Evolutionary conservation across 2,113 vertebrate genomes (phyloP).

Genomic region (Bufo bufo): DNA sequence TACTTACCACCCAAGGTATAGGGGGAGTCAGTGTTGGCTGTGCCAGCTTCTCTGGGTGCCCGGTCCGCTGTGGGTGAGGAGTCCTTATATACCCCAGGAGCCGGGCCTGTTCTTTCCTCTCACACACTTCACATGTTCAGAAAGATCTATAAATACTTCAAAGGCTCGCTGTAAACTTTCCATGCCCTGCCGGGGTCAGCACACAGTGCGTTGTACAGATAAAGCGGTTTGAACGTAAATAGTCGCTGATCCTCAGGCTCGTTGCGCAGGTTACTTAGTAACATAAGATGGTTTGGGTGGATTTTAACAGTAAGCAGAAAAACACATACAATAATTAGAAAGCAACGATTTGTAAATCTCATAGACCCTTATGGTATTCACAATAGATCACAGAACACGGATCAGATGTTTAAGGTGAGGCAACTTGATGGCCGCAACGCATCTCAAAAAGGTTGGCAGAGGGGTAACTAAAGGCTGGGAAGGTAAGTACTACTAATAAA

Average conservation of each 20-base stretch:
- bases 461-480: too few species aligned
- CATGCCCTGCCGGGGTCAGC: not conserved
- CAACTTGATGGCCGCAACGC: too few species aligned
- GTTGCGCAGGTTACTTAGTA: not conserved
- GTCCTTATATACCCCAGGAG: not conserved
- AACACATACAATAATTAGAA: not conserved
- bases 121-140: slow-evolving; percentile 49
- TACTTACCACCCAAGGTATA: slow-evolving; percentile 28
- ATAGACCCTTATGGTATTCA: too few species aligned
- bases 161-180: fast-evolving
- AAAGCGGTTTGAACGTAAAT: slow-evolving; percentile 42
- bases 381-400: too few species aligned
- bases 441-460: too few species aligned
- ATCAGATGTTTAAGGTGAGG: too few species aligned
- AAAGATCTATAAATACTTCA: slow-evolving; percentile 61
- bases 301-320: not conserved
- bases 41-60: not conserved
- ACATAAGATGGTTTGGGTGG: not conserved
- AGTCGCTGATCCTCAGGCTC: not conserved
- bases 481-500: too few species aligned
- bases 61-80: not conserved
- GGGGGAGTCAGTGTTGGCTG: not conserved
- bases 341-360: not conserved
- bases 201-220: not conserved
- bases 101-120: not conserved